Percentiles rank a stretch among this genome's conserved stretches.
These are phyloP conservation scores for Conus ventricosus DNA, from an alignment of 1,140 invertebrate genomes.

Conservation along the genomic window DNA sequence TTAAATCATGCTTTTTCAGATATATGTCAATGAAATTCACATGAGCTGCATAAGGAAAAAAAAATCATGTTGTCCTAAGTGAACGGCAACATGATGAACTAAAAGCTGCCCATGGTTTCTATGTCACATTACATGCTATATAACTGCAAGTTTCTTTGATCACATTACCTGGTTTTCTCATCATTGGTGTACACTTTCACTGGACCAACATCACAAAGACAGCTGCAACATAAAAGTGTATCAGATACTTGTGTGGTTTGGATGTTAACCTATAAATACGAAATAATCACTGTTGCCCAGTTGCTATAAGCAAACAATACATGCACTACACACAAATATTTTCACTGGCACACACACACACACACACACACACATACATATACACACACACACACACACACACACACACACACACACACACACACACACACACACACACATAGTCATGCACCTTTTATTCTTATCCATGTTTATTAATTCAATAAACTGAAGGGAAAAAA, in stretches of 20 bases:
- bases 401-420: not conserved
- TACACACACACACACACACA: not conserved
- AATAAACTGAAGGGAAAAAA: no score
- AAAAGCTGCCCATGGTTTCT: no score
- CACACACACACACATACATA: not conserved
- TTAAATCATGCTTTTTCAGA: no score
- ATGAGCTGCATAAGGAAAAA: no score
- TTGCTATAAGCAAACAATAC: not conserved
- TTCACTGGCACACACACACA: not conserved
- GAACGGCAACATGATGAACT: no score
- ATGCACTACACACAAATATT: not conserved
- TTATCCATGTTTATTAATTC: no score
- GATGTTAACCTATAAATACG: not conserved
- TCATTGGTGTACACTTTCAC: constrained; percentile 61
- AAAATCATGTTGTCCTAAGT: no score
- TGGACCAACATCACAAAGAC: constrained; percentile 46
- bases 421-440: not conserved
- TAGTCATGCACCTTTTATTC: not conserved
- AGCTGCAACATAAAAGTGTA: constrained; percentile 43
- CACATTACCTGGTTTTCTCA: constrained; percentile 58
- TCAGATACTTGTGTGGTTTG: no score
- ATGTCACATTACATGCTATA: no score
- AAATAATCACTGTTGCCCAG: not conserved
- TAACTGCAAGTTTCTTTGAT: not conserved
- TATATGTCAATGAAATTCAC: no score